Evolutionary conservation across 1,140 invertebrate species (phyloP).

Genomic region (Babylonia areolata): DNA sequence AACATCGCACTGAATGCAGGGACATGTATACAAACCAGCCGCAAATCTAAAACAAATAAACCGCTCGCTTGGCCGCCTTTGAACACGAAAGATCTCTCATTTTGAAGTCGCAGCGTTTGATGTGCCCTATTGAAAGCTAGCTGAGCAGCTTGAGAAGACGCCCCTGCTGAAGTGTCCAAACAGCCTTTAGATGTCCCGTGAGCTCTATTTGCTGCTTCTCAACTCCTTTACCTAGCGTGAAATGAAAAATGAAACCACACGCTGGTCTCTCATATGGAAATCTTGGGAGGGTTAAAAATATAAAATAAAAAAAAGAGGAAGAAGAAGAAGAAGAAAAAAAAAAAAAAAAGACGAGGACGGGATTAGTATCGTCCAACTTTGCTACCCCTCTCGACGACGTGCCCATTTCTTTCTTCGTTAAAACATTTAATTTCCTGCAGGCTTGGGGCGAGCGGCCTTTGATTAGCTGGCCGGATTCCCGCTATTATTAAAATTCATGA

Average conservation of each 20-base stretch:
- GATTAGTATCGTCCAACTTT: constrained; percentile 14
- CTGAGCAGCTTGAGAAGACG: background rate
- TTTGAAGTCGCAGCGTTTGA: constrained; percentile 21
- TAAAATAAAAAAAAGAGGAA: too few species aligned
- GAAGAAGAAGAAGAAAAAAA: background rate
- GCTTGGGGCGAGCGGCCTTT: background rate
- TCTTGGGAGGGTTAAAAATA: background rate
- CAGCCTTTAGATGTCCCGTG: constrained; percentile 15
- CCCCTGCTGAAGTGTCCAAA: constrained; percentile 24
- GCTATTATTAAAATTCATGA: constrained; percentile 40
- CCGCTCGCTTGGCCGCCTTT: background rate
- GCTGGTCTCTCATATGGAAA: background rate
- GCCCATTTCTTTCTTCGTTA: constrained; percentile 16
- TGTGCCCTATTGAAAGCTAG: background rate
- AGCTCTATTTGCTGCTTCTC: constrained; percentile 4
- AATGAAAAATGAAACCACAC: constrained; percentile 37
- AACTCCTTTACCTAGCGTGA: constrained; percentile 25
- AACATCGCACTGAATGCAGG: background rate
- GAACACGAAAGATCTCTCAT: constrained; percentile 4
- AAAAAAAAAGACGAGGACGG: constrained; percentile 8
- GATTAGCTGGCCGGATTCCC: constrained; percentile 1
- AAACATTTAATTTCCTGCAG: constrained; percentile 38
- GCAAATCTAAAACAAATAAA: background rate
- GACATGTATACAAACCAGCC: background rate
- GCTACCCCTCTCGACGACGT: background rate